Base-by-base conservation (phyloP, 92 coral and sea anemone species). In the Montipora capitata region DNA sequence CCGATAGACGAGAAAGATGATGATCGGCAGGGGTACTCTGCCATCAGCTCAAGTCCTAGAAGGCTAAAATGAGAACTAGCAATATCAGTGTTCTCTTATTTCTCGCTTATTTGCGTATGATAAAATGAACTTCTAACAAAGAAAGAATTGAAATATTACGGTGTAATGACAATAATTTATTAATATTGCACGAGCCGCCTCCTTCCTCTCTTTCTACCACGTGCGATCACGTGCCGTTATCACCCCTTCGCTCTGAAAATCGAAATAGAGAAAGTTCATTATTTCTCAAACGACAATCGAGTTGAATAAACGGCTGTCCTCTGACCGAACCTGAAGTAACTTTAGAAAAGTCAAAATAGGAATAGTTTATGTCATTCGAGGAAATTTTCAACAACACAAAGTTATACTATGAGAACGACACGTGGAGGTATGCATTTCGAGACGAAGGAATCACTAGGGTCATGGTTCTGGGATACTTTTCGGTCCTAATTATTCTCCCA, bases 121-220 rank as follows among this genome's bases (percentile, higher is more conserved):
- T 17, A 45, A 73, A 48, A 45, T 11, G 40, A 43, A 73, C 61
- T 40, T 56, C 51, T 15, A 73, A 73, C 77, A 73, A 73, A 73
- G 51, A 52, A 73, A n/a, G 59, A 73, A 73, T 73, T 48, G 61
- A 8, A 40, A 48, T 4, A 7, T 7, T 73, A 14, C 64, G 64
- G 9, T 48, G 61, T 52, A 11, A 3, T 15, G 59, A 52, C 2
- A 17, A 5, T 48, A 5, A 48, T 48, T 48, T 5, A 73, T 73
- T 73, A 45, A 15, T 78, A 78, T 77, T 58, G 82, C 49, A 59
- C 40, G 72, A 57, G 4, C 39, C 57, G 41, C n/a, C 14, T 40
- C 71, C 42, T 39, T 3, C 59, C 4, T 2, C 5, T 62, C 14
- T 79, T 79, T 15, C 54, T 43, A 12, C 7, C 57, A 64, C 40